Evolutionary conservation across 2,888 invertebrate genomes (phyloP).

Genomic region (Andrena flavipes): DNA sequence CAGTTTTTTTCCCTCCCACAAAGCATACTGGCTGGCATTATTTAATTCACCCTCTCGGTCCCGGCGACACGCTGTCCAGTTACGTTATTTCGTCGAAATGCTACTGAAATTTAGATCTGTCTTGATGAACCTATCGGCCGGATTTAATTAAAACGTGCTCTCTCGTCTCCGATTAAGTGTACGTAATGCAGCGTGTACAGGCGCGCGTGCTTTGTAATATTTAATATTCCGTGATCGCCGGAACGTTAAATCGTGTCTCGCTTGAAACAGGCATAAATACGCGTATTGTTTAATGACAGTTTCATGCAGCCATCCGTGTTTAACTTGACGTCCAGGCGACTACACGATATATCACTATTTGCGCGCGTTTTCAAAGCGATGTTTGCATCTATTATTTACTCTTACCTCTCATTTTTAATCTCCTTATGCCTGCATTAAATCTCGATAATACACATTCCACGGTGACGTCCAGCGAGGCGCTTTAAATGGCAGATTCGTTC

Average conservation of each 20-base stretch:
- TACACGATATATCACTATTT: neutral
- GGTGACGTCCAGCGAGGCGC: no score
- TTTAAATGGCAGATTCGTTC: no score
- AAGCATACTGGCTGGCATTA: slow-evolving; percentile 19
- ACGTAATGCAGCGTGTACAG: neutral
- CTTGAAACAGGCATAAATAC: slow-evolving; percentile 6
- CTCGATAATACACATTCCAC: neutral
- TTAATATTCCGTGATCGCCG: neutral
- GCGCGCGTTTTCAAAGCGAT: neutral
- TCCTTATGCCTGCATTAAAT: neutral
- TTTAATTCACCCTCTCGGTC: slow-evolving; percentile 23
- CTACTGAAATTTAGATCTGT: neutral
- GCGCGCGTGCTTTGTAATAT: slow-evolving; percentile 4
- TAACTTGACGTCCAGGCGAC: neutral
- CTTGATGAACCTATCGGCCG: neutral
- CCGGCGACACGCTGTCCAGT: neutral
- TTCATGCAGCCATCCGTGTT: neutral
- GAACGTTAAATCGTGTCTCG: slow-evolving; percentile 24
- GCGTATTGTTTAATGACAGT: slow-evolving; percentile 13
- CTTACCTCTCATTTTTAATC: neutral
- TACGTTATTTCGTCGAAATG: neutral
- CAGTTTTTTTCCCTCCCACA: neutral
- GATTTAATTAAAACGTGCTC: neutral
- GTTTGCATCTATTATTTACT: slow-evolving; percentile 10
- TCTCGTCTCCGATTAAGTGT: neutral